Base-by-base conservation (phyloP, 1,140 invertebrate genomes). In the Augochlora pura region DNA sequence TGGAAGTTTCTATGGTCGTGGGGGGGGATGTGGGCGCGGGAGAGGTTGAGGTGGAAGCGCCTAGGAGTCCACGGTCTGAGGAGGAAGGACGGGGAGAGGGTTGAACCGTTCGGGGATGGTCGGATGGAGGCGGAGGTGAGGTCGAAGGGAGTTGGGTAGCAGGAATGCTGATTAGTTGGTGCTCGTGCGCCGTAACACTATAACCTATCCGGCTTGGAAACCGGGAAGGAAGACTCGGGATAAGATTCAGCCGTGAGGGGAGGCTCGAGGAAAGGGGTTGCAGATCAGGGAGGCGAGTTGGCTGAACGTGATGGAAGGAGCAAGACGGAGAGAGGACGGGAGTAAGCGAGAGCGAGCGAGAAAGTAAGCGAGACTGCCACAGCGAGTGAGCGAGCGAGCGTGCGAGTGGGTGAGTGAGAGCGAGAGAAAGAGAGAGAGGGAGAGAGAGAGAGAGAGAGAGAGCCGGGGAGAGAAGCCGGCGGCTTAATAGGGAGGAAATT, bases 401-500 rank as follows among this genome's bases (percentile, higher is more conserved):
- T 12, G 42, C 14, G 42, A 46, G 42, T 12, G 42, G 12, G 9
- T 12, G 42, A 46, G 42, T 12, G 79, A 74, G 18, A 54, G 49
- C 2, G 49, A 21, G 49, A 21, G 16, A 4, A 18, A 21, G 14
- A 21, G 49, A 21, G 16, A 6, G 16, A 6, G 49, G 18, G 49
- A 18, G 18, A 54, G 49, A 54, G 49, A 4, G 6, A 54, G 42
- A 12, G 42, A 46, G 42, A 46, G 42, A 46, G 49, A 18, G 77
- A 83, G 68, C 38, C 78, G 84, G 86, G 9, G 84, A 86, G 88
- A 87, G 90, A 89, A 90, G 89, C 88, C 90, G 88, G 90, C 89
- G 90, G 91, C 91, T 92, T 93, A 93, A 93, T 92, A 93, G 91
- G 91, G 91, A 92, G 92, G 92, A 93, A 93, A 93, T 93, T 92